These are phyloP conservation scores for Pangasius mekongensis DNA, from an alignment of 2,797 vertebrate species.

Conservation along the genomic window DNA sequence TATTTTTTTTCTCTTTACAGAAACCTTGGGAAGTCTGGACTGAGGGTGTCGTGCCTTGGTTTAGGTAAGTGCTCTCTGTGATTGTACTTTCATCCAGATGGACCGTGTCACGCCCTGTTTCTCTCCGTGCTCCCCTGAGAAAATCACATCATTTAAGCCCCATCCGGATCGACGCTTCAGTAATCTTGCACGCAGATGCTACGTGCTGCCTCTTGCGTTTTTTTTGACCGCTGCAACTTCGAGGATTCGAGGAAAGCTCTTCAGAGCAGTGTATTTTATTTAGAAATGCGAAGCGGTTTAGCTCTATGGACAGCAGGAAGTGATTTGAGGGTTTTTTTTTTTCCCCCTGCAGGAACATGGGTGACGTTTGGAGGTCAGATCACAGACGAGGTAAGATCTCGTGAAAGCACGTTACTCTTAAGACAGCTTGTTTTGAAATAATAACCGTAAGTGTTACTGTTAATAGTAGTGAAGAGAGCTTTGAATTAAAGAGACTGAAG, in stretches of 20 bases:
- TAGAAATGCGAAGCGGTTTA: background rate
- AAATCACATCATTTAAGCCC: background rate
- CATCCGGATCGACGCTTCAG: background rate
- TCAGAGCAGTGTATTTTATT: background rate
- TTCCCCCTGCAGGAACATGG: slow-evolving; percentile 86
- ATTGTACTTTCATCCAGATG: background rate
- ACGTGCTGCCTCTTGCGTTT: too few relatives aligned
- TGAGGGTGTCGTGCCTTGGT: slow-evolving; percentile 96
- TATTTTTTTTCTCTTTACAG: slow-evolving; percentile 75
- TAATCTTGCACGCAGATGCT: background rate
- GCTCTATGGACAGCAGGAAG: background rate
- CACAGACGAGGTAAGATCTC: slow-evolving; percentile 91
- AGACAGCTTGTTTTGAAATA: background rate
- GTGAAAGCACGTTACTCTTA: background rate
- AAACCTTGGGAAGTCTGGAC: slow-evolving; percentile 96
- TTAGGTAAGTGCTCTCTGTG: slow-evolving; percentile 84
- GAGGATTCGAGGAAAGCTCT: background rate
- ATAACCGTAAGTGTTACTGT: background rate
- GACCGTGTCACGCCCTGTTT: too few relatives aligned
- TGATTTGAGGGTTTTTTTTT: slow-evolving; percentile 38
- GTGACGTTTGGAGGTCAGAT: slow-evolving; percentile 98
- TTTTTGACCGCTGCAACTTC: background rate
- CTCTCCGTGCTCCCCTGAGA: background rate
- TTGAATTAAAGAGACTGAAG: slow-evolving; percentile 17
- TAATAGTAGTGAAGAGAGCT: background rate